A percentile compares a stretch with the other conserved stretches of the same genome.
These are phyloP conservation scores for Magallana ariakensis DNA, from an alignment of 1,140 invertebrate genomes.

Conservation along the genomic window DNA sequence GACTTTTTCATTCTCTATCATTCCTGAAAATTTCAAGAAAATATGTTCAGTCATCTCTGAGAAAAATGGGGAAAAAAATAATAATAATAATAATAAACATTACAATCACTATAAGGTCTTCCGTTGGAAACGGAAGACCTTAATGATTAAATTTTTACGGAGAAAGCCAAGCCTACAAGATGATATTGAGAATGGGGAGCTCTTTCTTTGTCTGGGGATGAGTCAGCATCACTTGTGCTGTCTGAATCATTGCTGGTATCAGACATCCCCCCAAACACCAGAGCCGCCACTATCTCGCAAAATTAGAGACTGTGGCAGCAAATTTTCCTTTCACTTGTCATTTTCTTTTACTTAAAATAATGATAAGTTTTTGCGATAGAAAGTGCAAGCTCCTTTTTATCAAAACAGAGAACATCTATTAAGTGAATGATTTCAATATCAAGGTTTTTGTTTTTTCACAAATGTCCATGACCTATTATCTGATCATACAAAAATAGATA, in stretches of 20 bases:
- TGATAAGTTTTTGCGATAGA: not conserved
- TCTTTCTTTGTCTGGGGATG: not conserved
- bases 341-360: not conserved
- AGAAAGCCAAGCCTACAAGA: not conserved
- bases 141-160: too few relatives aligned
- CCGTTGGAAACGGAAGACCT: too few relatives aligned
- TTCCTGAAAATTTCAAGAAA: too few relatives aligned
- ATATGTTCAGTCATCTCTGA: too few relatives aligned
- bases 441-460: not conserved
- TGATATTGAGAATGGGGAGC: not conserved
- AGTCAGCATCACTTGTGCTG: conserved; percentile 2
- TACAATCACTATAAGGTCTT: too few relatives aligned
- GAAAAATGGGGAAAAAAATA: too few relatives aligned
- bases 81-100: too few relatives aligned
- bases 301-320: not conserved
- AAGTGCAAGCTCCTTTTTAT: not conserved
- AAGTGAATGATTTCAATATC: not conserved
- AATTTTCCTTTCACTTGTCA: conserved; percentile 29
- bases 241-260: conserved; percentile 2
- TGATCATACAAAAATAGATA: not conserved
- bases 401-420: not conserved
- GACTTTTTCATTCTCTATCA: too few relatives aligned
- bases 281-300: not conserved
- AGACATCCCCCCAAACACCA: not conserved
- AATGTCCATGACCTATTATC: not conserved